phyloP scores from a whole-genome alignment of 2,797 vertebrate genomes.

The Pterois miles region DNA sequence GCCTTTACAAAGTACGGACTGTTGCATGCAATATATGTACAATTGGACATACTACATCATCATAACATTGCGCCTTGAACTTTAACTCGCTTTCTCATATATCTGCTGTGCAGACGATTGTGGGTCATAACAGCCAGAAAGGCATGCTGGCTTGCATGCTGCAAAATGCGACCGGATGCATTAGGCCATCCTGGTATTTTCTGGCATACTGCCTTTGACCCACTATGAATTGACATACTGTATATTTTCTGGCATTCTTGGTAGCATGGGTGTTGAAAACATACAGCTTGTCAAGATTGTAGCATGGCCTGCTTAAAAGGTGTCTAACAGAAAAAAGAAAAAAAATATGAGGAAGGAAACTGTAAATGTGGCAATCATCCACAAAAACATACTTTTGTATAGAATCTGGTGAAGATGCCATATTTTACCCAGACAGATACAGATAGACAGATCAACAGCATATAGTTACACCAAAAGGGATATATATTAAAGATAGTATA shows the following conservation, averaged over 20 bases:
- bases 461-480: constrained; percentile 90
- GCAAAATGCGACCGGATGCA: too few species aligned
- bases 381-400: constrained; percentile 82
- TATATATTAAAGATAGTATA: constrained; percentile 93
- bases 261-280: not conserved
- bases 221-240: too few species aligned
- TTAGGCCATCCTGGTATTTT: too few species aligned
- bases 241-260: not conserved
- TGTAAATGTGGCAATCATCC: not conserved
- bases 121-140: too few species aligned
- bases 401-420: constrained; percentile 87
- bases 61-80: too few species aligned
- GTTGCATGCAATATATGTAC: too few species aligned
- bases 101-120: too few species aligned
- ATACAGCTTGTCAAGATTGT: not conserved
- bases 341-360: not conserved
- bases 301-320: constrained; percentile 13
- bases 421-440: constrained; percentile 61
- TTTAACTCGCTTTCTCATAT: too few species aligned
- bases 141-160: too few species aligned
- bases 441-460: constrained; percentile 52
- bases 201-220: too few species aligned
- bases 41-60: too few species aligned
- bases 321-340: not conserved
- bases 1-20: too few species aligned